Evolutionary conservation across 1,140 invertebrate species (phyloP), one percentile per base, ranked within the genome.

Genomic region (Orius laevigatus): DNA sequence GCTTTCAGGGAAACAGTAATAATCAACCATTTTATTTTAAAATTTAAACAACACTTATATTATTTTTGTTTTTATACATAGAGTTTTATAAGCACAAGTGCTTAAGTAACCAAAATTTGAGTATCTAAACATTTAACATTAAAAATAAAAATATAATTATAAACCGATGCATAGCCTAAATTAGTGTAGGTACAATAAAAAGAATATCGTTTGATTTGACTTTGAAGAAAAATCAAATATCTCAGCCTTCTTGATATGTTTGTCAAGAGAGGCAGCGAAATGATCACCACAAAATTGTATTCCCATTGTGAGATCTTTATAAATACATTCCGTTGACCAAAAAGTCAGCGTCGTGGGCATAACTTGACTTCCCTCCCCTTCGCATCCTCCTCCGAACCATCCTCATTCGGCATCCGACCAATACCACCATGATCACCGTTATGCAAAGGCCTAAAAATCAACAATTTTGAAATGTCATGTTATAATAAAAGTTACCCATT

Each of bases 261-360:
- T 3, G n/a, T 5, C 36, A 39, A 39, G 15, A 39, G 8, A n/a
- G 33, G 33, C n/a, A 12, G 36, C 15, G 36, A 14, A 43, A 43
- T 43, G 19, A 25, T 25, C 25, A 4, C 25, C 25, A 25, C 25
- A 25, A 25, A n/a, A n/a, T n/a, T n/a, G n/a, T 25, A 8, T 25
- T 25, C 25, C 25, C 25, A 25, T 8, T 25, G 3, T 3, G 3
- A 8, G 25, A 25, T 25, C 25, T 25, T 53, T 79, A 93, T 58
- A 95, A 76, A 67, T 96, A 95, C 90, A 96, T 94, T 59, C 91
- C 92, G 68, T 96, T 95, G 52, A 96, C 90, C 49, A 96, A 72
- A 68, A 92, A 96, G 70, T 95, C 92, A 2, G 89, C 86, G 66
- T 96, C 91, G 63, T 94, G 88, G 2, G 87, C 84, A 58, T 85